These are phyloP conservation scores for Poeciliopsis presidionis DNA, from an alignment of 2,797 vertebrate genomes.

Conservation along the genomic window DNA sequence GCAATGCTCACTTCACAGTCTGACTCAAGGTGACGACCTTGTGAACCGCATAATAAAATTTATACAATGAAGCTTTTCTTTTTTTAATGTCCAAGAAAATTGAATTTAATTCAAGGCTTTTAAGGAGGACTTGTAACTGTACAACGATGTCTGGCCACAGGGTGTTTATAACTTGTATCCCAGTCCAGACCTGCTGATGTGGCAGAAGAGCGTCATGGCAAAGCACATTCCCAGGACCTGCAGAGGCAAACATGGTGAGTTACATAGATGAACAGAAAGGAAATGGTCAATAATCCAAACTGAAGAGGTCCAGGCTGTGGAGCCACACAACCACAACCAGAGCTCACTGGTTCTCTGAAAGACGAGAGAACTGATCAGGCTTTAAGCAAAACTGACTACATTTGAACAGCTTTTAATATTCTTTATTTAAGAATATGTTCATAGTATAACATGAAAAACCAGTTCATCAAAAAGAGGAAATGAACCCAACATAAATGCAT, in stretches of 20 bases:
- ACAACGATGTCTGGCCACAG: not conserved
- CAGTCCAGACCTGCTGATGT: slow-evolving; percentile 81
- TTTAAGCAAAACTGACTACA: not conserved
- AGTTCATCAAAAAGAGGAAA: too few relatives aligned
- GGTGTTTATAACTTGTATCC: slow-evolving; percentile 77
- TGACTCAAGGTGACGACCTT: not conserved
- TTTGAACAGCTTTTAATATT: not conserved
- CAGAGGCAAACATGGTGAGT: not conserved
- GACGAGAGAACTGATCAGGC: not conserved
- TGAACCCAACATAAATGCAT: too few relatives aligned
- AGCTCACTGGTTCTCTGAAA: not conserved
- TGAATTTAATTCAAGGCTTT: not conserved
- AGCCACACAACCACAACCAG: not conserved
- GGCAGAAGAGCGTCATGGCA: slow-evolving; percentile 85
- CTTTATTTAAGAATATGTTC: too few relatives aligned
- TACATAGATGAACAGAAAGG: not conserved
- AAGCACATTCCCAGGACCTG: slow-evolving; percentile 87
- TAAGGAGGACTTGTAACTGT: slow-evolving; percentile 4
- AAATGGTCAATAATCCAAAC: not conserved
- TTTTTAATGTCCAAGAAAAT: not conserved
- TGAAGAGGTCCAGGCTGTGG: not conserved
- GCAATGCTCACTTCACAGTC: not conserved
- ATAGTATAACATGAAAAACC: too few relatives aligned
- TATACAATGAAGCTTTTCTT: not conserved
- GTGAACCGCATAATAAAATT: not conserved